Conservation (phyloP, 2,797 vertebrate genomes). For the Sebastes umbrosus region DNA sequence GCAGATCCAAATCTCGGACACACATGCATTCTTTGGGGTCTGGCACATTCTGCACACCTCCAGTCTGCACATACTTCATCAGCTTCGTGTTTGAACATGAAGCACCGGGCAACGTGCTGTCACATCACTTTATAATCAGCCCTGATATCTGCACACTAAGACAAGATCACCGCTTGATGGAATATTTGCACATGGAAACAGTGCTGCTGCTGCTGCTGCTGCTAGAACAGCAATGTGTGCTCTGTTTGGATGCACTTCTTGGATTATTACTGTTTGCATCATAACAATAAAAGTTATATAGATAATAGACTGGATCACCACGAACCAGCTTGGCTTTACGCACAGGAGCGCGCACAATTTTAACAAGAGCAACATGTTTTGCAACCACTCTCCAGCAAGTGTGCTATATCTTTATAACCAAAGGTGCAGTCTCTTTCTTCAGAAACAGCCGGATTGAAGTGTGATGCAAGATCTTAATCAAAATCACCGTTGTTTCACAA, state of each 20-base stretch:
- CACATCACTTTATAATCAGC: conserved; percentile 63
- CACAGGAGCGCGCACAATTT: not conserved
- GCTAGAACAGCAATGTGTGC: not conserved
- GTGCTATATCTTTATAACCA: not conserved
- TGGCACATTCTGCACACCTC: conserved; percentile 62
- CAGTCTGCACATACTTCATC: conserved; percentile 67
- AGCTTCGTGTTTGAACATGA: conserved; percentile 84
- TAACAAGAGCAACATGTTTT: conserved; percentile 23
- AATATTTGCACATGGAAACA: conserved; percentile 15
- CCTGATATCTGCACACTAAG: conserved; percentile 21
- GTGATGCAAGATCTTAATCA: not conserved
- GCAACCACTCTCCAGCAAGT: not conserved
- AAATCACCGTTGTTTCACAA: not conserved
- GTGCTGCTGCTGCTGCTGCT: not conserved
- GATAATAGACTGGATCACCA: not conserved
- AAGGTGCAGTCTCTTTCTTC: not conserved
- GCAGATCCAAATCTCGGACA: conserved; percentile 56
- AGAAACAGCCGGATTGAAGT: not conserved
- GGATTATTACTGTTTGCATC: not conserved
- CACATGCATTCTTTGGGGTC: conserved; percentile 64
- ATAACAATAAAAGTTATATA: conserved; percentile 21
- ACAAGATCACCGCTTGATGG: conserved; percentile 2
- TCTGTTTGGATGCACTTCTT: not conserved
- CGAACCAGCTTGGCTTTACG: not conserved
- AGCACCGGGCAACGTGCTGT: conserved; percentile 64